Percentiles rank a stretch among this genome's conserved stretches.
Conservation (phyloP, 2,113 vertebrate species). For the Falco punctatus region DNA sequence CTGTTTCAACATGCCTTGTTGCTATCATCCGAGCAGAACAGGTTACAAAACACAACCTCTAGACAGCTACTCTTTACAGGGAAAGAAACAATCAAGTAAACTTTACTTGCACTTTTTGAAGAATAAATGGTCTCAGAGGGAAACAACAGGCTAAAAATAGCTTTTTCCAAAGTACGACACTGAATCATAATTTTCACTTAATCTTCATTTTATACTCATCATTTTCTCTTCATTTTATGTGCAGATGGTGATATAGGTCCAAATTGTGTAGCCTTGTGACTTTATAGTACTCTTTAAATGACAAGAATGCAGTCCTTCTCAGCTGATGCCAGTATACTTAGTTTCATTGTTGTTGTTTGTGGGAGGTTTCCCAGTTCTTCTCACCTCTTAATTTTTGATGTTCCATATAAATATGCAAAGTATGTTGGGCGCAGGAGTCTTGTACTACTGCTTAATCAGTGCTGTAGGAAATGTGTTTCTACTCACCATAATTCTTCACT, state of each 20-base stretch:
- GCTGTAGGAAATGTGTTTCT: neutral
- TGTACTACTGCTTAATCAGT: neutral
- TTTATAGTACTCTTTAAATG: neutral
- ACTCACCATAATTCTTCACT: neutral
- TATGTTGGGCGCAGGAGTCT: neutral
- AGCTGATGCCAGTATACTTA: neutral
- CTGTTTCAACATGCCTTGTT: neutral
- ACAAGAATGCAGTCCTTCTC: neutral
- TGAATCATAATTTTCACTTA: neutral
- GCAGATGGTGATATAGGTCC: neutral
- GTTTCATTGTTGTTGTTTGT: neutral
- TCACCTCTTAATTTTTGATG: neutral
- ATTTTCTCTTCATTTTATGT: fast-evolving
- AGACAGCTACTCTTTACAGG: neutral
- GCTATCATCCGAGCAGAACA: neutral
- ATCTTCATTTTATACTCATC: fast-evolving
- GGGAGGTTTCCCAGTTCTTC: neutral
- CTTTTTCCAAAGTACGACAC: neutral
- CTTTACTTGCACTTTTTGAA: neutral
- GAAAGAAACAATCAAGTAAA: neutral
- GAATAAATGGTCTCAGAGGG: neutral
- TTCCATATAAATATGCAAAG: neutral
- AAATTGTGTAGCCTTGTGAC: neutral
- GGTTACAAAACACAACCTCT: fast-evolving
- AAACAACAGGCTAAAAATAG: neutral